Base-by-base conservation (phyloP, 2,113 vertebrate species). In the Cryptotis parvus region DNA sequence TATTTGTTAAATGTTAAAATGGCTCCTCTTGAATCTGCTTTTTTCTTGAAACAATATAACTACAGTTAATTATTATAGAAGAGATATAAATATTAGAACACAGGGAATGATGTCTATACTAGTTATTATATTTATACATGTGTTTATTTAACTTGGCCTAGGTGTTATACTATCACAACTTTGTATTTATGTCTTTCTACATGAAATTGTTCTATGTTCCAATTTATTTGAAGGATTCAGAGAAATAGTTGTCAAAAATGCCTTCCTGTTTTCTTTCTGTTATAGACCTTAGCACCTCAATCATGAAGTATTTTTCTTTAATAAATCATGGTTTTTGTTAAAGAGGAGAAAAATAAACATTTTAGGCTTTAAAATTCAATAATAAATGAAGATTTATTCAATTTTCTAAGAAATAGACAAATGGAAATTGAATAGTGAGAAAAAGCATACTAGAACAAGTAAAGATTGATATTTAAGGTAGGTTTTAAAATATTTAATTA, bases 21-120 rank as follows among this genome's bases (percentile, higher is more conserved):
- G 39, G 22, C 3, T 39, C 14, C 27, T 93, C 43, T 69, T 91
- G 74, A 89, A 73, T 69, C 45, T 90, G 14, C 22, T 80, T 86
- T 74, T n/a, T 43, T 33, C 11, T 74, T 90, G 29, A 95, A 95
- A 75, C 26, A 37, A 77, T 26, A 73, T 87, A 93, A 79, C 58
- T 82, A 85, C 85, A 41, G 26, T 94, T 94, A 92, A 58, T 91
- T 65, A 87, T 90, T 87, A 75, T 69, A 82, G 33, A 90, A 83
- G 76, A 88, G 31, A 65, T 79, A 81, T 7, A 81, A 58, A 84
- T 90, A 84, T 76, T 41, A 90, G 87, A 91, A 84, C 45, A 72
- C 63, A 73, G 31, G 26, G 85, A 93, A 6, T 90, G 58, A 74
- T 87, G 73, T 70, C 66, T 74, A 49, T 5, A 2, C 69, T 74